These are phyloP conservation scores for Toxonevra muliebris DNA, from an alignment of 2,888 invertebrate species.

Conservation along the genomic window DNA sequence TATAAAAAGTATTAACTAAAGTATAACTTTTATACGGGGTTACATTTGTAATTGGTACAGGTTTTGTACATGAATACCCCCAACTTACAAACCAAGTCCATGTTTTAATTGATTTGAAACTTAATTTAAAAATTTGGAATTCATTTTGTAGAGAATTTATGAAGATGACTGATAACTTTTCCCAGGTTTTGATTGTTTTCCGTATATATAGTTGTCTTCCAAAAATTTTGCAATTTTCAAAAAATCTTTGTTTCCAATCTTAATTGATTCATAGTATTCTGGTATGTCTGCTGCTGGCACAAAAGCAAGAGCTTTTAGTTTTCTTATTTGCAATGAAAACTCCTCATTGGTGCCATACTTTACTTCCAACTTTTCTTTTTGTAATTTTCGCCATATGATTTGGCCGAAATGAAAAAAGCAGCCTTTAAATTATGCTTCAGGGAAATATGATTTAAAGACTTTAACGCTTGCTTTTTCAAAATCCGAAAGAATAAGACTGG, in stretches of 20 bases:
- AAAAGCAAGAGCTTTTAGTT: not conserved
- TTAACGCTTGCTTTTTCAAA: no score
- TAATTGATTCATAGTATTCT: no score
- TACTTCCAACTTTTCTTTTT: not conserved
- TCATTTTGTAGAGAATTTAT: no score
- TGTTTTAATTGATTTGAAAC: no score
- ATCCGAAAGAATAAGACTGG: not conserved
- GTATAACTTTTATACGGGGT: no score
- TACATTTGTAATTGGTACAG: no score
- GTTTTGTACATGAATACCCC: no score
- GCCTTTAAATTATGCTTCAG: not conserved
- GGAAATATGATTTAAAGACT: not conserved
- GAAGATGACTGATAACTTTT: no score
- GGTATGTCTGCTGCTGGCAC: not conserved
- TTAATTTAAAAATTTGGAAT: no score
- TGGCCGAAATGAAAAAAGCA: slow-evolving; percentile 7
- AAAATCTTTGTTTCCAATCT: not conserved
- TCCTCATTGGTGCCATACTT: not conserved
- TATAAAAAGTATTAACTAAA: no score
- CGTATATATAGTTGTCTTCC: not conserved
- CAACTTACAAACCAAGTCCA: no score
- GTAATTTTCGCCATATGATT: not conserved
- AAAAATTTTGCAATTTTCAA: not conserved
- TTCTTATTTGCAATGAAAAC: slow-evolving; percentile 3
- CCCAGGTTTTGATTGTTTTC: not conserved